Evolutionary conservation across 64 coral and sea anemone species (phyloP), one percentile per base, ranked within the genome.

Genomic region (Pocillopora verrucosa): DNA sequence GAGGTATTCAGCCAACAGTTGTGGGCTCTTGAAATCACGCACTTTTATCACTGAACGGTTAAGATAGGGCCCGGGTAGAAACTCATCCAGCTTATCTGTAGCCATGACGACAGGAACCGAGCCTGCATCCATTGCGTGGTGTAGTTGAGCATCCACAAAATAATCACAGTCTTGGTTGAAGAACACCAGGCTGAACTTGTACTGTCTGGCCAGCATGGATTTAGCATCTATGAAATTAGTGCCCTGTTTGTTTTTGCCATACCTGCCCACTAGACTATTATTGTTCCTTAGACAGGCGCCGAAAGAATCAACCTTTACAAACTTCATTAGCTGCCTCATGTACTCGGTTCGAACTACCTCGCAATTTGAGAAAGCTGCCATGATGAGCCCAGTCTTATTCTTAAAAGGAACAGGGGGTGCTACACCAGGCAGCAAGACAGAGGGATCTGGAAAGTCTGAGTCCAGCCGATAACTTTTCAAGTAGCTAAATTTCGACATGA

Each of bases 121-220:
- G 51, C 84, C 84, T 25, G 84, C 84, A n/a, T 87, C 74, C 84
- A 68, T 74, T 11, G 70, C 70, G 17, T 87, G 84, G 51, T 75
- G 7, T 34, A 87, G 69, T 58, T 87, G 84, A 74, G 68, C 84
- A 38, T 87, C 84, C 11, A 87, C 25, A 58, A 87, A 87, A 74
- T 87, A 87, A 73, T 87, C 84, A 24, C 84, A 87, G 61, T 87
- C 84, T 87, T 87, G 84, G 22, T 87, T 87, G 61, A 87, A 87
- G 16, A 75, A 87, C 13, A 75, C 84, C 69, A 87, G 36, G 34
- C 17, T 87, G 15, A 87, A 74, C 35, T 87, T 87, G 60, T 87
- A 87, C 35, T 60, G 70, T 69, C 84, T 69, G 56, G 60, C 65
- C 68, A 87, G 70, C 12, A 74, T 58, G 3, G 60, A 56, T 56